These are phyloP conservation scores for Hemiprocne comata DNA, from an alignment of 2,113 vertebrate species.

Conservation along the genomic window DNA sequence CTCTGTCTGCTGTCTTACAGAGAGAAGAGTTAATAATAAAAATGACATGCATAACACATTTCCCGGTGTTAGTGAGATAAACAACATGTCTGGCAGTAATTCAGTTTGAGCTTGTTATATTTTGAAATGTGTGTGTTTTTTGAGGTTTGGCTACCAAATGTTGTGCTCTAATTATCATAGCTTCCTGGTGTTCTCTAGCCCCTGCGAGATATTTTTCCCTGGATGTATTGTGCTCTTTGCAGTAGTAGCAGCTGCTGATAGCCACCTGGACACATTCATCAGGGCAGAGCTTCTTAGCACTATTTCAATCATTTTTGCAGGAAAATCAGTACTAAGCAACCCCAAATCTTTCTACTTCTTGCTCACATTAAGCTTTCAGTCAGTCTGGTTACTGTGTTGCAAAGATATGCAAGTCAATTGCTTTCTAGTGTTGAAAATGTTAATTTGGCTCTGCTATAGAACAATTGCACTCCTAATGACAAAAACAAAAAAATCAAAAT, in stretches of 20 bases:
- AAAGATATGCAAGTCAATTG: not conserved
- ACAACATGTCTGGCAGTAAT: not conserved
- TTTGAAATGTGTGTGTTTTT: not conserved
- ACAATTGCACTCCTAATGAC: not conserved
- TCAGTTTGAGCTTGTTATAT: not conserved
- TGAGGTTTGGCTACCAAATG: conserved; percentile 19
- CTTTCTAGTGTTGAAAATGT: not conserved
- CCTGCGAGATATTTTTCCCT: not conserved
- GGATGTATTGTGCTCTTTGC: not conserved
- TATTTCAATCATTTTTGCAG: not conserved
- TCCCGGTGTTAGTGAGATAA: not conserved
- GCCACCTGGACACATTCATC: not conserved
- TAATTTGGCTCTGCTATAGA: not conserved
- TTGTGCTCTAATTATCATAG: not conserved
- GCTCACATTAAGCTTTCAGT: not conserved
- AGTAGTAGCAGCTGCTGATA: not conserved
- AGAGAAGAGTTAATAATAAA: not conserved
- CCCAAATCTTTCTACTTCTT: not conserved
- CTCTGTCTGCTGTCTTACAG: not conserved
- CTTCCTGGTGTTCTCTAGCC: not conserved
- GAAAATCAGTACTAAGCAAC: not conserved
- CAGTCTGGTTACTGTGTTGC: not conserved
- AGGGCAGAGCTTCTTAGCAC: not conserved
- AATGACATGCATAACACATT: not conserved
- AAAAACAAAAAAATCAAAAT: not conserved